Evolutionary conservation across 2,797 vertebrate species (phyloP).

Genomic region (Falco novaeseelandiae): DNA sequence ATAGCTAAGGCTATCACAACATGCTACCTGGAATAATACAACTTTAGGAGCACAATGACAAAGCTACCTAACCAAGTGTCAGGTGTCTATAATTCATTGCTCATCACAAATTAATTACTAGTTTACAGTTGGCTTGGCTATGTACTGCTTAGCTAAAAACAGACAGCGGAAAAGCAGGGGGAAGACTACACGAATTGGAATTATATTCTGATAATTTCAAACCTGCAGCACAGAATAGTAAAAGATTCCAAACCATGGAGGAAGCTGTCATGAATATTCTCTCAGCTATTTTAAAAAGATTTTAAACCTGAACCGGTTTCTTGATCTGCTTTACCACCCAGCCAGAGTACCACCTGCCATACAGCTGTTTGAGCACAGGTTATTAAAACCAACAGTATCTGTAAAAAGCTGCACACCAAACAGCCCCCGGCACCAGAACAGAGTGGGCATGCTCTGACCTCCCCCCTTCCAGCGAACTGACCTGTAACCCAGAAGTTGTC

Average conservation of each 20-base stretch:
- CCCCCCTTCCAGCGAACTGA: background rate
- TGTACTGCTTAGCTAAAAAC: background rate
- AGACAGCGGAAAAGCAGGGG: background rate
- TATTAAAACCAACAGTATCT: background rate
- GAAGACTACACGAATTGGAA: background rate
- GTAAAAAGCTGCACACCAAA: too few species aligned
- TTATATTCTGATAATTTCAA: background rate
- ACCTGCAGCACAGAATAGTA: background rate
- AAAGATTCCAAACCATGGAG: background rate
- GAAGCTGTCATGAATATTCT: background rate
- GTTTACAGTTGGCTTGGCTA: background rate
- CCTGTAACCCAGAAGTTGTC: background rate
- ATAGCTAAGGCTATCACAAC: background rate
- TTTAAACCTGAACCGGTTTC: background rate
- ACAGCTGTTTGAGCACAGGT: background rate
- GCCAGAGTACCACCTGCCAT: background rate
- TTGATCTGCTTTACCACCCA: background rate
- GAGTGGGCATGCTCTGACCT: background rate
- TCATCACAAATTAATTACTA: too few species aligned
- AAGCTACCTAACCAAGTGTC: background rate
- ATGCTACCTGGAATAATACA: rapidly evolving
- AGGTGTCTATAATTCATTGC: background rate
- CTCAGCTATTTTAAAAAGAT: background rate
- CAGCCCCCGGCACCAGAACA: rapidly evolving
- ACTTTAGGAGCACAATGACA: background rate